Base-by-base conservation (phyloP, 2,113 vertebrate genomes). In the Lagopus leucura region DNA sequence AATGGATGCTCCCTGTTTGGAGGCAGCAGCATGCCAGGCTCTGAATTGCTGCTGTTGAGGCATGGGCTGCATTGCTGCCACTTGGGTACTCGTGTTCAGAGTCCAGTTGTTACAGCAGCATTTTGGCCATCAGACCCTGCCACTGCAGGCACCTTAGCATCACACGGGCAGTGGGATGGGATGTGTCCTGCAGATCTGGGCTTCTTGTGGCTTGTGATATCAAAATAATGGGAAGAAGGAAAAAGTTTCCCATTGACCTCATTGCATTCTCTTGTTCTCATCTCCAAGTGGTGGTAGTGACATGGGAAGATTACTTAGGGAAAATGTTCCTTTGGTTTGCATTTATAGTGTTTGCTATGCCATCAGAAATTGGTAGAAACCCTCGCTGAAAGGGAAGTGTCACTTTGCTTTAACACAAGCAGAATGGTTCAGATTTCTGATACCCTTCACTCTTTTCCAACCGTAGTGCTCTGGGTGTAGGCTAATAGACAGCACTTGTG, bases 131-230 rank as follows among this genome's bases (percentile, higher is more conserved):
- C 17, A 8, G 13, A 13, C n/a, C 47, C 17, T 25, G 16, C 36
- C 27, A 43, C 34, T 36, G 38, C 32, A 20, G 58, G 70, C 34
- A 0, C 58, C 21, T 66, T 40, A 15, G 72, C 54, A 52, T n/a
- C 1, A 0, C 48, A 34, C 24, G 36, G 88, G 58, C 58, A 72
- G 74, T 1, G 2, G 75, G 79, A 58, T 67, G 36, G 58, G 63
- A 10, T 2, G 1, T 0, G 0, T 34, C n/a, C 50, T 19, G 27
- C 4, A 2, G 55, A 63, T 57, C 38, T 32, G 48, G 32, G 36
- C 19, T 30, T 63, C 13, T 30, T 13, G 47, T 15, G 20, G 77
- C 65, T 8, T 1, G 11, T 25, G 47, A 32, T 6, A 5, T 40
- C 76, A 34, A 57, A 81, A 40, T 11, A 14, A 25, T 1, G 0